Percentiles rank a stretch among this genome's conserved stretches.
Evolutionary conservation across 2,888 invertebrate species (phyloP).

Genomic region (Cerastoderma edule): DNA sequence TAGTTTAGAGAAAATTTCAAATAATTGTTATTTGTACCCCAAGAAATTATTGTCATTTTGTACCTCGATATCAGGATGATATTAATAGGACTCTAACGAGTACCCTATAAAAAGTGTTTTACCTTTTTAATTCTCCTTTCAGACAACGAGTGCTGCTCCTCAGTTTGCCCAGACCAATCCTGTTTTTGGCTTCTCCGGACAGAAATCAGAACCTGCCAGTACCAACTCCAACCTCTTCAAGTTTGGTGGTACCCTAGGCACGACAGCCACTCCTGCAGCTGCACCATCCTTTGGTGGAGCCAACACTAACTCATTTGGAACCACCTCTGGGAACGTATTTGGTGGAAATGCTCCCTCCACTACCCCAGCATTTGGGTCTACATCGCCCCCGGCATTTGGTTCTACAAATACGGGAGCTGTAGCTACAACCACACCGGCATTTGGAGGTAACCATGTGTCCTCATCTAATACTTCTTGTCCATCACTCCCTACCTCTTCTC

Average conservation of each 20-base stretch:
- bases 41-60: too few relatives aligned
- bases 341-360: conserved; percentile 45
- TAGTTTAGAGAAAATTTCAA: too few relatives aligned
- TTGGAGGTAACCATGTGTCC: conserved; percentile 40
- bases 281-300: conserved; percentile 12
- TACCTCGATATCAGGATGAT: too few relatives aligned
- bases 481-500: conserved; percentile 15
- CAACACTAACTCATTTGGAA: conserved; percentile 23
- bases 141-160: conserved; percentile 37
- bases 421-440: conserved; percentile 30
- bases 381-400: conserved; percentile 47
- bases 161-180: conserved; percentile 39
- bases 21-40: too few relatives aligned
- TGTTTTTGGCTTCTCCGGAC: conserved; percentile 46
- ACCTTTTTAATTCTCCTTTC: conserved; percentile 13
- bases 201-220: conserved; percentile 33
- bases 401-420: conserved; percentile 22
- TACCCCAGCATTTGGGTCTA: conserved; percentile 48
- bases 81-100: too few relatives aligned
- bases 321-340: conserved; percentile 25
- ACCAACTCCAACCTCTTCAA: conserved; percentile 21
- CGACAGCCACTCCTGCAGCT: conserved; percentile 22
- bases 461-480: conserved; percentile 5
- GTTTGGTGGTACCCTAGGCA: conserved; percentile 25
- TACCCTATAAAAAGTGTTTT: too few relatives aligned